Base-by-base conservation (phyloP, 2,797 vertebrate genomes). In the Tokudaia tokunoshimensis region DNA sequence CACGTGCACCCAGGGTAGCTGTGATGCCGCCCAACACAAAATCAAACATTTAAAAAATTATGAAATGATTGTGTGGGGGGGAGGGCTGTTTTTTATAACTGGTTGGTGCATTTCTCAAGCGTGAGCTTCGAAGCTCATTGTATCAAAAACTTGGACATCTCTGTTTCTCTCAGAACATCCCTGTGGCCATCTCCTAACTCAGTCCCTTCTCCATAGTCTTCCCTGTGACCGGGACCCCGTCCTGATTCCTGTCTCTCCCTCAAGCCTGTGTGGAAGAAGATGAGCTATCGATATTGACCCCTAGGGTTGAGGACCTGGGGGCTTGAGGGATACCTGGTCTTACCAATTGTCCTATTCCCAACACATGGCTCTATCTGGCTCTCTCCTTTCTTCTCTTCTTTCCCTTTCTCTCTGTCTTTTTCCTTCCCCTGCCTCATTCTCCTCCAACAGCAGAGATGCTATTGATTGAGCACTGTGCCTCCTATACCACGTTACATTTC, bases 281-380 rank as follows among this genome's bases (percentile, higher is more conserved):
- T 29, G n/a, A 74, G 34, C 47, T 59, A 12, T 44, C 15, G 24
- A 26, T 57, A 11, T 44, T 6, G 24, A 29, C 5, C 11, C 24
- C 29, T 78, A 5, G 34, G 50, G 50, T 20, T 26, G 3, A 34
- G 20, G 0, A 1, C 4, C 5, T n/a, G 4, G 6, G 4, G 8
- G 4, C 10, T 34, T 47, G 0, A 0, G 13, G 75, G 29, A 37
- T 17, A 1, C n/a, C 55, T 2, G 0, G 2, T 1, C 82, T 72
- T 50, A 10, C 15, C 34, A 7, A 5, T 22, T 1, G 0, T 20
- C 26, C 15, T 31, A 44, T 34, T 44, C 17, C n/a, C 59, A n/a
- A 24, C 0, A 0, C 12, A 15, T 0, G 4, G 22, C 15, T 15
- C 59, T 24, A 1, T 17, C 13, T 19, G 6, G 13, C 20, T 34